Evolutionary conservation across 2,888 invertebrate genomes (phyloP).

Genomic region (Plagiodera versicolora): DNA sequence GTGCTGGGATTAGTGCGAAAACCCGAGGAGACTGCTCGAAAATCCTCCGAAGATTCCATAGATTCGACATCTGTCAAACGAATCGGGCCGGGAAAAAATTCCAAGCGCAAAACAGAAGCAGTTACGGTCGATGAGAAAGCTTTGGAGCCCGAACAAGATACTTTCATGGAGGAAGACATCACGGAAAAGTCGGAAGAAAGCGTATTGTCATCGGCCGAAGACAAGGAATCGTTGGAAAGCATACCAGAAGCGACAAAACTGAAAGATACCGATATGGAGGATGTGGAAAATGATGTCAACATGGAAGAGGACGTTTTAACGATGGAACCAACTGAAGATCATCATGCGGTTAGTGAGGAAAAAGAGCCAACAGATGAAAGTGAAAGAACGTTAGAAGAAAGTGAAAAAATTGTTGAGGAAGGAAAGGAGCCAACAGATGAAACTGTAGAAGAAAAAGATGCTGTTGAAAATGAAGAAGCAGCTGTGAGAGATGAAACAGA

Average conservation of each 20-base stretch:
- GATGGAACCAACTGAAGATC: background rate
- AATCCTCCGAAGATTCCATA: background rate
- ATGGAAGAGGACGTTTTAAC: background rate
- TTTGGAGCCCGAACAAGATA: background rate
- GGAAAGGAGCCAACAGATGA: background rate
- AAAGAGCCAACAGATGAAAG: background rate
- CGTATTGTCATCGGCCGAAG: background rate
- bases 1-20: constrained; percentile 62
- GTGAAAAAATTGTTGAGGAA: constrained; percentile 1
- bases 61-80: background rate
- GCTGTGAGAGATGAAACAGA: constrained; percentile 6
- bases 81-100: background rate
- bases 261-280: constrained; percentile 15
- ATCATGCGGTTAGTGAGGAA: background rate
- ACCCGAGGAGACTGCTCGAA: constrained; percentile 52
- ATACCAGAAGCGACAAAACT: background rate
- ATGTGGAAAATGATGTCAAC: constrained; percentile 12
- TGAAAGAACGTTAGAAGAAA: background rate
- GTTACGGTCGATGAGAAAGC: background rate
- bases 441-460: background rate
- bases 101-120: background rate
- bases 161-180: background rate
- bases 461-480: constrained; percentile 2
- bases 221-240: background rate
- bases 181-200: background rate